Evolutionary conservation across 2,113 vertebrate genomes (phyloP).

Genomic region (Bubo scandiacus): DNA sequence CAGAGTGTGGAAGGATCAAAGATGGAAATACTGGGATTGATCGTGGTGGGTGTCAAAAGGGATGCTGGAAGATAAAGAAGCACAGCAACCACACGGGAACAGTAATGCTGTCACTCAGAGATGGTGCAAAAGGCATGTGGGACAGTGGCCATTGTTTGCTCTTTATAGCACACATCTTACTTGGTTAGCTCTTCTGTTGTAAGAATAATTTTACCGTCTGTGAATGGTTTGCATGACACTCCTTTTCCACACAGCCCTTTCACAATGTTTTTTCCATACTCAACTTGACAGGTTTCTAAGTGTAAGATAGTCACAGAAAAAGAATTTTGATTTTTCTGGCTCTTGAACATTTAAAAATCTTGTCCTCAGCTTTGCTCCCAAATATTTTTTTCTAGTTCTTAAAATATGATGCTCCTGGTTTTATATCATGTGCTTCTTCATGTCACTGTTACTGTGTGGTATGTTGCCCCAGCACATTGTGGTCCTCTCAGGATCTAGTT

Average conservation of each 20-base stretch:
- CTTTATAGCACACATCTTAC: neutral
- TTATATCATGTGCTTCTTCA: neutral
- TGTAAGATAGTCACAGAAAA: neutral
- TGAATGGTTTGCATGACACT: neutral
- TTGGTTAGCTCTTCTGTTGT: neutral
- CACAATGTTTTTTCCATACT: neutral
- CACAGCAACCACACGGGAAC: fast-evolving
- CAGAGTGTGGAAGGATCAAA: neutral
- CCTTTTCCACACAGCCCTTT: neutral
- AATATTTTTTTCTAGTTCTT: neutral
- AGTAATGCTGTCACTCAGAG: neutral
- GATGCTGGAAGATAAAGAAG: neutral
- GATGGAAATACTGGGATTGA: neutral
- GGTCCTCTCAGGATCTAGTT: neutral
- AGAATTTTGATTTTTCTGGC: neutral
- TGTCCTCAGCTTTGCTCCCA: neutral
- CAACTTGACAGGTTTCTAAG: neutral
- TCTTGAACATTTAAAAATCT: neutral
- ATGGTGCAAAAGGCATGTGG: neutral
- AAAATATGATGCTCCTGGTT: neutral
- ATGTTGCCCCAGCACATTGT: neutral
- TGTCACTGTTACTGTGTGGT: neutral
- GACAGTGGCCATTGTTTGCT: neutral
- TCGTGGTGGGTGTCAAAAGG: neutral
- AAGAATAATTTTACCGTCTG: neutral